Evolutionary conservation across 2,888 invertebrate genomes (phyloP), one percentile per base, ranked within the genome.

Genomic region (Resseliella maxima): DNA sequence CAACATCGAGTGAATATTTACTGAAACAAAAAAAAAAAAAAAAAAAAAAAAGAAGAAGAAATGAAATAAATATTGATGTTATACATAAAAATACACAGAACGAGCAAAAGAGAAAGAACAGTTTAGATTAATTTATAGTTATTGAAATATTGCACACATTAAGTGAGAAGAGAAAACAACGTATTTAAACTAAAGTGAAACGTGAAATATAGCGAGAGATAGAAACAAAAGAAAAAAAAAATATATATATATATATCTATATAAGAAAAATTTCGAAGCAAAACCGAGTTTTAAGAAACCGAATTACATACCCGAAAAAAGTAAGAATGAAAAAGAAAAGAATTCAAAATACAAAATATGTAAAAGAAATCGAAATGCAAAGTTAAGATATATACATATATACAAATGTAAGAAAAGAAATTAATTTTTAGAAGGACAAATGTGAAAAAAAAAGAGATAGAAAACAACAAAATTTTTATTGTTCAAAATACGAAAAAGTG

Each of bases 121-220:
- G 31, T 21, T 72, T 72, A 72, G 72, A 72, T 72, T 72, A 72
- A 72, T 31, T 72, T 72, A 72, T 72, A 72, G 72, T 31, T 72
- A 72, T 72, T 72, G 72, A 31, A 72, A 72, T 35, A 72, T 72
- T 72, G 72, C 72, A 72, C 72, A 72, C 35, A 15, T 0, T 31
- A 72, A 31, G 18, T 8, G 50, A 12, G 72, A 18, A 72, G 72
- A 31, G 72, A 72, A 72, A 72, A 72, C 72, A 72, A 15, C 12
- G 15, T 59, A 50, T 50, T 24, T 72, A 10, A 15, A 31, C 31
- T 31, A 72, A 15, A 31, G 31, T 72, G 72, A 72, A 31, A 15
- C 24, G 59, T 59, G 50, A 50, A 59, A 59, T 2, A 27, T 59
- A 24, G n/a, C 12, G 50, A 50, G 2, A 50, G 3, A 18, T 15